Conservation (phyloP, 2,888 invertebrate genomes). For the Hyposoter didymator region DNA sequence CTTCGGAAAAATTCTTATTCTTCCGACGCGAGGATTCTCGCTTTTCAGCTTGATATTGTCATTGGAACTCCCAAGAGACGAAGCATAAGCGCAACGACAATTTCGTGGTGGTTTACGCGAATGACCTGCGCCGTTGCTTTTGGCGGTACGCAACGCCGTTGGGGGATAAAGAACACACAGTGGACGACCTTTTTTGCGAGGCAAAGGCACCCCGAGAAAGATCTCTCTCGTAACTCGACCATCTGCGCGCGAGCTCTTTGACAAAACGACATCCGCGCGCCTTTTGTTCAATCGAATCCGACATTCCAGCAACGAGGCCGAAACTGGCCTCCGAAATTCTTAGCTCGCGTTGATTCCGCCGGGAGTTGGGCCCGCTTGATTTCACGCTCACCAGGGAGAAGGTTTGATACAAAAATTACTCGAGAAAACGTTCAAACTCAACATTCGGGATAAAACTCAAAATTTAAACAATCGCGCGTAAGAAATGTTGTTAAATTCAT, state of each 20-base stretch:
- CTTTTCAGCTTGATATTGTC: constrained; percentile 6
- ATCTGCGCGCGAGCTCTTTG: constrained; percentile 68
- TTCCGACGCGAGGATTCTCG: constrained; percentile 2
- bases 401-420: neutral
- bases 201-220: constrained; percentile 59
- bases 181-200: constrained; percentile 67
- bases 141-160: constrained; percentile 28
- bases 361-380: constrained; percentile 12
- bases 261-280: constrained; percentile 73
- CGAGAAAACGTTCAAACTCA: neutral
- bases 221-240: constrained; percentile 69
- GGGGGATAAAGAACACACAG: constrained; percentile 20
- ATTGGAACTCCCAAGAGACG: constrained; percentile 20
- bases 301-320: constrained; percentile 58
- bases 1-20: constrained; percentile 63
- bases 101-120: constrained; percentile 44
- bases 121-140: constrained; percentile 41
- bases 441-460: neutral
- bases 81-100: constrained; percentile 42
- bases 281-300: constrained; percentile 71
- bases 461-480: neutral
- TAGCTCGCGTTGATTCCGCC: constrained; percentile 5
- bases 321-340: constrained; percentile 45
- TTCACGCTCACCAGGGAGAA: constrained; percentile 55
- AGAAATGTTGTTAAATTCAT: neutral